phyloP scores from a whole-genome alignment of 2,888 invertebrate genomes.

The Metallyticus violacea region DNA sequence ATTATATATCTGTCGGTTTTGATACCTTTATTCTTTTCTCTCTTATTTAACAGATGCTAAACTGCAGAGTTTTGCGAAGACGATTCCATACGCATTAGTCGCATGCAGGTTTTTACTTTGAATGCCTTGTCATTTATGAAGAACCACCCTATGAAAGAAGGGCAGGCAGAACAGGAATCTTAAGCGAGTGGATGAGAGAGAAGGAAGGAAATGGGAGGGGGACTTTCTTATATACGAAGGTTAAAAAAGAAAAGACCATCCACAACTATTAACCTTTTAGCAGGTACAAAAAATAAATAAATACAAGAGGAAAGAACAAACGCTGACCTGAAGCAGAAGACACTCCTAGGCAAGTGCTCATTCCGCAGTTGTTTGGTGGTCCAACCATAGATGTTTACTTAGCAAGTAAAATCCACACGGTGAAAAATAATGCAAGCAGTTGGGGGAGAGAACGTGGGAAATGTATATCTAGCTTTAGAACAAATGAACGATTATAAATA shows the following conservation, averaged over 20 bases:
- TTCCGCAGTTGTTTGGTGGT: not conserved
- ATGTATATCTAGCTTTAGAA: too few species aligned
- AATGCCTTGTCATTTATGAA: not conserved
- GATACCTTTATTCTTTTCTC: too few species aligned
- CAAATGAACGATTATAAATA: too few species aligned
- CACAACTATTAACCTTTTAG: constrained; percentile 12
- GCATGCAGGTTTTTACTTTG: too few species aligned
- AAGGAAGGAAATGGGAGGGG: not conserved
- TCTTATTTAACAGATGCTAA: too few species aligned
- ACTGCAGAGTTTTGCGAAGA: too few species aligned
- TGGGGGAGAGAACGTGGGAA: too few species aligned
- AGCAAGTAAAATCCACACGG: too few species aligned
- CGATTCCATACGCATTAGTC: too few species aligned
- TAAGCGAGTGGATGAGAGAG: not conserved
- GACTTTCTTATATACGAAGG: not conserved
- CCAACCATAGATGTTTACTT: not conserved
- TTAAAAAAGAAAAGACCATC: not conserved
- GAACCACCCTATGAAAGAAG: not conserved
- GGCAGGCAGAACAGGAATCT: not conserved
- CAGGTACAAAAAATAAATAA: not conserved
- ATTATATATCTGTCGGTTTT: too few species aligned
- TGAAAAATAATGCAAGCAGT: not conserved
- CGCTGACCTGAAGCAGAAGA: too few species aligned
- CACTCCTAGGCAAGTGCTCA: too few species aligned
- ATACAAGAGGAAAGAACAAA: not conserved